Base-by-base conservation (phyloP, 2,113 vertebrate species). In the Nipponia nippon region DNA sequence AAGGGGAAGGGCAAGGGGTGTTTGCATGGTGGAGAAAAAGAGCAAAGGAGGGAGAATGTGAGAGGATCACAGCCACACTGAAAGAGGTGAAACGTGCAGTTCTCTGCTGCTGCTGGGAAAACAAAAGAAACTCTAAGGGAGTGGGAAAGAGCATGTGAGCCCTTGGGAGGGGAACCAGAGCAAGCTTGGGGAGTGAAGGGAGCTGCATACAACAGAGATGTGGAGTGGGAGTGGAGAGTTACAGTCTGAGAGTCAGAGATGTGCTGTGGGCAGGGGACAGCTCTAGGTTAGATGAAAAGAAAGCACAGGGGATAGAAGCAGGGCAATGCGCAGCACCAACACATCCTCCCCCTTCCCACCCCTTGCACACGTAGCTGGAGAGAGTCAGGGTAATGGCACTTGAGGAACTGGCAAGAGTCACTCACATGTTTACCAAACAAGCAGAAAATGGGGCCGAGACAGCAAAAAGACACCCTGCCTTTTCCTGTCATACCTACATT, bases 341-440 rank as follows among this genome's bases (percentile, higher is more conserved):
- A 49, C 21, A 32, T 47, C 36, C 30, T 77, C 87, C 26, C 26
- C 23, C 23, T 73, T 88, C 30, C 50, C 22, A 56, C 5, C 13
- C 8, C 8, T 55, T 38, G 29, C 7, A 42, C 11, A 27, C 0
- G 0, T 13, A 61, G 30, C 10, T 42, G 7, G 19, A 66, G 21
- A 49, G 19, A 55, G 32, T 8, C 16, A 86, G 3, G 6, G 7
- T 25, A 52, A 61, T 18, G 22, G 16, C 22, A 52, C 34, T 2
- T 17, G 3, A 23, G 5, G 14, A 79, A 34, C 72, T 52, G 32
- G 44, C 67, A 46, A 29, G 8, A 81, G 7, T 25, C 16, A 44
- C 12, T 38, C 16, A 34, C 3, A 1, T 12, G 9, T 67, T 83
- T 47, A 10, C 30, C 26, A 62, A 32, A 84, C 15, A 84, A 70